Conservation (phyloP, 2,888 invertebrate genomes). For the Yponomeuta malinellus region DNA sequence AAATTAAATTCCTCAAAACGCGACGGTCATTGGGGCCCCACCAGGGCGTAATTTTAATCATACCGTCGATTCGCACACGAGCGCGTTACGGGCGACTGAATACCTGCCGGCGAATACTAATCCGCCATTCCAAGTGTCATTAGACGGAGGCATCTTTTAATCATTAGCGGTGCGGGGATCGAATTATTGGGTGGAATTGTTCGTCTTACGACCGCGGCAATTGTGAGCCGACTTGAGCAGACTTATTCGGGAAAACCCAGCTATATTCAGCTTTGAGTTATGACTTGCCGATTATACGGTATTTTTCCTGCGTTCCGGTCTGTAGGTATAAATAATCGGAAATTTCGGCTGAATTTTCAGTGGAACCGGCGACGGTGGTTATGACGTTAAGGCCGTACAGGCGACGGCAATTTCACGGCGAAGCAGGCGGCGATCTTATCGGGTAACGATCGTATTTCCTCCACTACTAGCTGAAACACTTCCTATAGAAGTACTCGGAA, state of each 20-base stretch:
- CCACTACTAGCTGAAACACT: not conserved
- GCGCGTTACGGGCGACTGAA: not conserved
- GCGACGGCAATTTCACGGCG: not conserved
- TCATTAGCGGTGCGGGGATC: slow-evolving; percentile 15
- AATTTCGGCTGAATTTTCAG: not conserved
- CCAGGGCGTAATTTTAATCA: slow-evolving; percentile 7
- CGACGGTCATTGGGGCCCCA: not conserved
- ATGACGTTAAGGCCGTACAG: not conserved
- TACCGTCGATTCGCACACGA: not conserved
- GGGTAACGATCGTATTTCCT: not conserved
- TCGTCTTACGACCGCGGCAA: slow-evolving; percentile 29
- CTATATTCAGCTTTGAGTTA: not conserved
- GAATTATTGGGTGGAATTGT: slow-evolving; percentile 23
- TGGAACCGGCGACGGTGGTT: not conserved
- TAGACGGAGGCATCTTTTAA: slow-evolving; percentile 15
- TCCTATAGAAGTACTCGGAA: not conserved
- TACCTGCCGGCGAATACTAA: slow-evolving; percentile 8
- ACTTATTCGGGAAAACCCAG: not conserved
- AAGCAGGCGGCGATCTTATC: not conserved
- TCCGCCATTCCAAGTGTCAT: slow-evolving; percentile 6
- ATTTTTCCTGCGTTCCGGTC: not conserved
- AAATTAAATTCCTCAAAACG: not conserved
- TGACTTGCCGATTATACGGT: not conserved
- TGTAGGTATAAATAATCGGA: not conserved
- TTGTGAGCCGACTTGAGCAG: slow-evolving; percentile 29